Evolutionary conservation across 2,113 vertebrate genomes (phyloP), one percentile per base, ranked within the genome.

Genomic region (Sciurus niger): DNA sequence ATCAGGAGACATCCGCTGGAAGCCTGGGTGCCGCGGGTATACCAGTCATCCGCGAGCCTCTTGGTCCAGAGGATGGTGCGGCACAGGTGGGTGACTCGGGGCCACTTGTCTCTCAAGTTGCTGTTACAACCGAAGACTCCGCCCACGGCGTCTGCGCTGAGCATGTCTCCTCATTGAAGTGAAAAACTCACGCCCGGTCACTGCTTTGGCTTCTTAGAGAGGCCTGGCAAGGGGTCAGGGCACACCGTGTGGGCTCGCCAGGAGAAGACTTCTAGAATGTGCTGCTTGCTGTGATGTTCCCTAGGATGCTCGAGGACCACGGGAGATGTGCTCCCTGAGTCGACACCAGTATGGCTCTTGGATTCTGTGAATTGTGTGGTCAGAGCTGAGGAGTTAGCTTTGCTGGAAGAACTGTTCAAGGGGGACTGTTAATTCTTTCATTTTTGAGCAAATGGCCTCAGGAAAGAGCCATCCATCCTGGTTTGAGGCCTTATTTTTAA

Each of bases 1-100:
- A 97, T 99, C 3, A 98, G 98, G 79, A 98, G 97, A 72, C 99
- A 99, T 92, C 99, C 99, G 0, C 93, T 99, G 84, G 98, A 98
- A 1, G 78, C 37, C 1, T 98, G 98, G 89, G 40, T 98, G 78
- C 99, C 99, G 0, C 37, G 55, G 1, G 0, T 99, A 2, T 99
- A 99, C 97, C 93, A 70, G 30, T 99, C 99, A 0, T 82, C 96
- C 0, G 96, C 95, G 73, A 99, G 99, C 92, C 98, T 95, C 58
- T 98, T 99, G 55, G 77, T 99, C 92, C 98, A 98, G 93, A 53
- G 97, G 2, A 4, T 99, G 30, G 99, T 99, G 53, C 98, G 97
- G 76, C 99, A 99, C 98, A 99, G 98, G 99, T 99, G 98, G 98
- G 98, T 96, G 65, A 55, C 8, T 40, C 0, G 0, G 51, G 76